Evolutionary conservation across 1,140 invertebrate species (phyloP).

Genomic region (Drosophila busckii): DNA sequence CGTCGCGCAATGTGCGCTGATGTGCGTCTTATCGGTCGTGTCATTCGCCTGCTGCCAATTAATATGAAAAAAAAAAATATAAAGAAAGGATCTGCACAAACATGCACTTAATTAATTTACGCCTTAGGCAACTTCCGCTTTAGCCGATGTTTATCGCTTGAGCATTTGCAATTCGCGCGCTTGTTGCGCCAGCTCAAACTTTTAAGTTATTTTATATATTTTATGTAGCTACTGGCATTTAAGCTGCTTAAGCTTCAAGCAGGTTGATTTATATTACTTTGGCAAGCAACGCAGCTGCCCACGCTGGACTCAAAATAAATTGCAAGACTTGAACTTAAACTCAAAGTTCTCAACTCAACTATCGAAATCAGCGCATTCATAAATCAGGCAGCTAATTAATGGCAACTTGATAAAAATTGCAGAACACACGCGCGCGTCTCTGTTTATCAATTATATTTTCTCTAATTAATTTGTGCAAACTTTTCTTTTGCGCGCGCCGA

Average conservation of each 20-base stretch:
- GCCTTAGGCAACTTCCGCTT: conserved; percentile 49
- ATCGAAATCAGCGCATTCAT: conserved; percentile 56
- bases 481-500: conserved; percentile 48
- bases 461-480: conserved; percentile 59
- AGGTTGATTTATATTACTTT: too few species aligned
- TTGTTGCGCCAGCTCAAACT: conserved; percentile 32
- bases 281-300: conserved; percentile 4
- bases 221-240: conserved; percentile 61
- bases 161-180: conserved; percentile 51
- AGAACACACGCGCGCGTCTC: conserved; percentile 55
- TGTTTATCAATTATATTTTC: conserved; percentile 73
- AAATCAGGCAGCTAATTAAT: conserved; percentile 71
- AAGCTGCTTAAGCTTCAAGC: conserved; percentile 57
- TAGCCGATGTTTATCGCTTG: conserved; percentile 46
- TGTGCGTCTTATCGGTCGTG: conserved; percentile 72
- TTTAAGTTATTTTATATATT: neutral
- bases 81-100: conserved; percentile 43
- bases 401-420: conserved; percentile 61
- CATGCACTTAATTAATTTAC: conserved; percentile 70
- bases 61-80: conserved; percentile 48
- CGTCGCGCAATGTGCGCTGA: conserved; percentile 59
- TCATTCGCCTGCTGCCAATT: conserved; percentile 63
- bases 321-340: too few species aligned
- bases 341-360: conserved; percentile 6
- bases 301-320: conserved; percentile 38